These are phyloP conservation scores for Sarcophaga subvicina DNA, from an alignment of 2,888 invertebrate species.

Conservation along the genomic window DNA sequence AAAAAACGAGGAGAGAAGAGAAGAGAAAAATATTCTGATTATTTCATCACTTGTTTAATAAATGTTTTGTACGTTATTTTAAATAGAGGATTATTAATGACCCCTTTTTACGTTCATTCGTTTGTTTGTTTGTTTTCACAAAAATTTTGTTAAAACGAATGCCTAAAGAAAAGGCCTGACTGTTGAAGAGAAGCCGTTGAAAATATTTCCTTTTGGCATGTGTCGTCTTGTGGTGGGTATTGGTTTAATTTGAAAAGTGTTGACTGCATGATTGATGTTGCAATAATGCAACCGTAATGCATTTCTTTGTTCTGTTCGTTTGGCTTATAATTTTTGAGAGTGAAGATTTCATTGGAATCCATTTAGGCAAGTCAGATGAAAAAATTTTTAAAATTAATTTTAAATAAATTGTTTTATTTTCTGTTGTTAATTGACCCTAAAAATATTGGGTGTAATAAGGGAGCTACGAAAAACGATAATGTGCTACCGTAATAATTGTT, in stretches of 20 bases:
- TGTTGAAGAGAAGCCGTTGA: background rate
- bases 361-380: background rate
- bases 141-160: background rate
- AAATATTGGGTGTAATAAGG: no score
- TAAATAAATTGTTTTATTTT: no score
- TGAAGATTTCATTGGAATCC: background rate
- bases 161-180: background rate
- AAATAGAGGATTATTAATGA: slow-evolving; percentile 66
- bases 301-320: slow-evolving; percentile 45
- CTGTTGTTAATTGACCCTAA: no score
- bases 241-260: slow-evolving; percentile 47
- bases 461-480: no score
- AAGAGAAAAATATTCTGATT: slow-evolving; percentile 27
- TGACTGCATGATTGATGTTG: slow-evolving; percentile 65
- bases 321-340: background rate
- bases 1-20: background rate
- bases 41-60: slow-evolving; percentile 68
- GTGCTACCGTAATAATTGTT: no score
- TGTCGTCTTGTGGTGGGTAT: slow-evolving; percentile 22
- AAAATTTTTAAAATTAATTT: no score
- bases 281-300: slow-evolving; percentile 42
- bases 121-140: slow-evolving; percentile 25
- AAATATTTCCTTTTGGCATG: slow-evolving; percentile 17
- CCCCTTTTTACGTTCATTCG: slow-evolving; percentile 35
- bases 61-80: slow-evolving; percentile 61